Conservation (phyloP, 2,797 vertebrate genomes). For the Chloroceryle amazona region DNA sequence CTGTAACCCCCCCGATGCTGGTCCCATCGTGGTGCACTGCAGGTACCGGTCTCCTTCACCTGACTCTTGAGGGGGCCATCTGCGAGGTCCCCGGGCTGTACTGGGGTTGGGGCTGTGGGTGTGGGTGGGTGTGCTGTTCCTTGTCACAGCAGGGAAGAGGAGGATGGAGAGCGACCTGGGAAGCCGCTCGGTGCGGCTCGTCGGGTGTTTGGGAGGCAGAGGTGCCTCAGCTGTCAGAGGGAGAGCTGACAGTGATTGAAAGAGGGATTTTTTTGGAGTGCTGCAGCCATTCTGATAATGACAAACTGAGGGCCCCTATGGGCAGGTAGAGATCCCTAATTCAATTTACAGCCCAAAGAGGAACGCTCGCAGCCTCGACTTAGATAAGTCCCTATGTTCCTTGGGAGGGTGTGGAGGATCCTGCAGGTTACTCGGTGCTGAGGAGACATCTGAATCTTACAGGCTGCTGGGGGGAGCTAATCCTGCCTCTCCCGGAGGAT, state of each 20-base stretch:
- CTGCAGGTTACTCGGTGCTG: neutral
- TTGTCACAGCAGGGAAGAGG: neutral
- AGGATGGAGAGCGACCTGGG: fast-evolving
- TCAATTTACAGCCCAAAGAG: neutral
- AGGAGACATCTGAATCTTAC: neutral
- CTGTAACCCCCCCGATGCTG: conserved; percentile 95
- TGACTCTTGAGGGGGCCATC: fast-evolving
- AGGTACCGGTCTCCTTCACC: conserved; percentile 80
- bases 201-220: neutral
- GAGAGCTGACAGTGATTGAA: neutral
- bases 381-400: neutral
- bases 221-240: neutral
- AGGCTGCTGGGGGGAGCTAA: conserved; percentile 28
- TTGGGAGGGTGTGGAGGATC: conserved; percentile 1
- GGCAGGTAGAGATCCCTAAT: neutral
- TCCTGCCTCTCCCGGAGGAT: conserved; percentile 32
- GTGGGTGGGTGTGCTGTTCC: neutral
- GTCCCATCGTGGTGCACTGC: conserved; percentile 97
- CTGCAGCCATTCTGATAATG: neutral
- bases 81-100: neutral
- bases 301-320: neutral
- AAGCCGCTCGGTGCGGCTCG: neutral
- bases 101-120: neutral
- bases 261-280: neutral
- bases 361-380: neutral